phyloP scores from a whole-genome alignment of 2,113 vertebrate genomes.

The Panthera leo region DNA sequence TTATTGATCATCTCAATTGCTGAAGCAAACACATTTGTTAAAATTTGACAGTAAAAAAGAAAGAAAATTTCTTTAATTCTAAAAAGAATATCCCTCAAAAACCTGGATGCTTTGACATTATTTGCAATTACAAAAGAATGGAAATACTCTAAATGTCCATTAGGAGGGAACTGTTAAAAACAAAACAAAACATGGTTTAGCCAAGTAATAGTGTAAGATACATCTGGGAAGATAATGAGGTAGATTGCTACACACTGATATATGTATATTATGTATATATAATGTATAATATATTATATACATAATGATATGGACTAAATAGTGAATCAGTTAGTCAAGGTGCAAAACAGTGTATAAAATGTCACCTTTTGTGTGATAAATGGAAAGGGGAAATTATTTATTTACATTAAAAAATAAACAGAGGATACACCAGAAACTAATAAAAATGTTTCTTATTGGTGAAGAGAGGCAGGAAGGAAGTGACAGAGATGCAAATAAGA shows the following conservation, averaged over 20 bases:
- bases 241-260: neutral
- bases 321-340: neutral
- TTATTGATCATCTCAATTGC: neutral
- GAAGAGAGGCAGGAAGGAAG: neutral
- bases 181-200: neutral
- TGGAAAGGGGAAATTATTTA: neutral
- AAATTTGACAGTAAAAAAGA: neutral
- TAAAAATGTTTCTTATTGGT: neutral
- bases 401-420: neutral
- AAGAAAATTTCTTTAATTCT: neutral
- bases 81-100: neutral
- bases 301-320: neutral
- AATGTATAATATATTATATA: neutral
- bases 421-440: neutral
- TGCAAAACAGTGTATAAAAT: neutral
- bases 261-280: no score
- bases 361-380: neutral
- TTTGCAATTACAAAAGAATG: neutral
- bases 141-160: neutral
- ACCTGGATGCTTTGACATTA: neutral
- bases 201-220: neutral
- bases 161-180: neutral
- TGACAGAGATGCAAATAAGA: neutral
- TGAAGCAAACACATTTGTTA: neutral
- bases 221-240: neutral